Evolutionary conservation across 2,888 invertebrate genomes (phyloP).

Genomic region (Hyalella azteca): DNA sequence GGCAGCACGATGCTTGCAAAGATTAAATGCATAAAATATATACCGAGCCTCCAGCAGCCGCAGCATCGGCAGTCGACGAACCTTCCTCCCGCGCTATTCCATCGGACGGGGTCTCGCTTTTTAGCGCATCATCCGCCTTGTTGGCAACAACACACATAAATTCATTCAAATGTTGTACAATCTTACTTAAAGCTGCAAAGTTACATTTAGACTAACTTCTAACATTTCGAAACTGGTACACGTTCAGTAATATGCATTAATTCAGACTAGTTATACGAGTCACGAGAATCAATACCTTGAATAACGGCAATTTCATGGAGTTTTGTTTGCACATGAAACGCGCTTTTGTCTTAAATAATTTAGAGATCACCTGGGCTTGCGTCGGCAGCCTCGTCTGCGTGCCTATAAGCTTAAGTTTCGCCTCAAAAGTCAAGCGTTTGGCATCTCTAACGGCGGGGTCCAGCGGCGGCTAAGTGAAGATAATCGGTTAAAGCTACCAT

Average conservation of each 20-base stretch:
- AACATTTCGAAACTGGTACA: too few species aligned
- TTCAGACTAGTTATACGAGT: too few species aligned
- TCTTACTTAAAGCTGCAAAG: too few species aligned
- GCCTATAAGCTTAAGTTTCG: conserved; percentile 38
- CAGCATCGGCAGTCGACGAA: neutral
- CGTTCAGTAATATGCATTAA: too few species aligned
- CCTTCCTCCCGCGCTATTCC: neutral
- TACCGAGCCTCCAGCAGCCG: conserved; percentile 10
- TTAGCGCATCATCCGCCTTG: conserved; percentile 5
- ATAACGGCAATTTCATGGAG: too few species aligned
- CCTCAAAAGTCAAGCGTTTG: conserved; percentile 37
- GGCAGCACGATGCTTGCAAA: conserved; percentile 7
- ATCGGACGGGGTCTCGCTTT: neutral
- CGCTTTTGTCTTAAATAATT: too few species aligned
- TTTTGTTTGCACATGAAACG: too few species aligned
- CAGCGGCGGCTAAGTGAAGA: conserved; percentile 15
- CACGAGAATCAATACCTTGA: too few species aligned
- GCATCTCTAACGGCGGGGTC: conserved; percentile 35
- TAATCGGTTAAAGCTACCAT: conserved; percentile 9
- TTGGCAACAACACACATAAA: conserved; percentile 10
- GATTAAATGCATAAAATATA: neutral
- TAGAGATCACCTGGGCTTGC: conserved; percentile 12
- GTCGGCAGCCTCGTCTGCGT: conserved; percentile 7
- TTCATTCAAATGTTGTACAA: too few species aligned
- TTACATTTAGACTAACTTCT: too few species aligned